These are phyloP conservation scores for Hiodon tergisus DNA, from an alignment of 2,113 vertebrate species.

Conservation along the genomic window DNA sequence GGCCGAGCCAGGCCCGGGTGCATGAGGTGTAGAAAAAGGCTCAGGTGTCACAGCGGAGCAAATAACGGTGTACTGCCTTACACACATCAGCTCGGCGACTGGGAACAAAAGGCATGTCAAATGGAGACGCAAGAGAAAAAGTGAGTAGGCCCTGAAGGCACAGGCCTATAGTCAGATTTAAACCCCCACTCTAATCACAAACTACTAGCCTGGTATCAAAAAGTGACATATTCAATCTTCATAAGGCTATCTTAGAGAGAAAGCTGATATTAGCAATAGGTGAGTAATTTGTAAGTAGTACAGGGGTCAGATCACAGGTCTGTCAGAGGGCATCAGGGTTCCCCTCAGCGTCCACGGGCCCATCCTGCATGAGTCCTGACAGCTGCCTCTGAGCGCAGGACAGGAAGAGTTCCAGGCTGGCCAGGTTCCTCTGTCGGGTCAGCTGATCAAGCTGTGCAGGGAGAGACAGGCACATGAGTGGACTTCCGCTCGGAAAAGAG, in stretches of 20 bases:
- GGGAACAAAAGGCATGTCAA: too few species aligned
- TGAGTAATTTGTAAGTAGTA: neutral
- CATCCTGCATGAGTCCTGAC: conserved; percentile 56
- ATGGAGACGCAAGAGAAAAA: neutral
- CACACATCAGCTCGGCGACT: too few species aligned
- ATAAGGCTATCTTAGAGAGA: neutral
- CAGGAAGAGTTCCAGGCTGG: conserved; percentile 73
- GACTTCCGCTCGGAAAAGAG: too few species aligned
- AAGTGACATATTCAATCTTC: neutral
- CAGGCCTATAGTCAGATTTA: neutral
- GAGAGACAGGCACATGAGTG: neutral
- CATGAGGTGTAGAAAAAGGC: too few species aligned
- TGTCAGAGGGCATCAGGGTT: conserved; percentile 2
- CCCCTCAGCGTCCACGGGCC: conserved; percentile 41
- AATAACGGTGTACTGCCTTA: too few species aligned
- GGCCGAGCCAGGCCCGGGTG: too few species aligned
- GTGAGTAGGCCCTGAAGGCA: neutral
- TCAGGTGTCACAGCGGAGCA: too few species aligned
- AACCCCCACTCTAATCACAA: neutral
- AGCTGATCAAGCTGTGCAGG: conserved; percentile 63
- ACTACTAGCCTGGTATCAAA: neutral
- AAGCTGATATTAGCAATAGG: neutral
- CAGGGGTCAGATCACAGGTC: conserved; percentile 1
- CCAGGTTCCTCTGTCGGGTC: conserved; percentile 62
- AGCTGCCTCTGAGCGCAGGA: conserved; percentile 73